phyloP scores from a whole-genome alignment of 2,113 vertebrate species.

The Piprites chloris region DNA sequence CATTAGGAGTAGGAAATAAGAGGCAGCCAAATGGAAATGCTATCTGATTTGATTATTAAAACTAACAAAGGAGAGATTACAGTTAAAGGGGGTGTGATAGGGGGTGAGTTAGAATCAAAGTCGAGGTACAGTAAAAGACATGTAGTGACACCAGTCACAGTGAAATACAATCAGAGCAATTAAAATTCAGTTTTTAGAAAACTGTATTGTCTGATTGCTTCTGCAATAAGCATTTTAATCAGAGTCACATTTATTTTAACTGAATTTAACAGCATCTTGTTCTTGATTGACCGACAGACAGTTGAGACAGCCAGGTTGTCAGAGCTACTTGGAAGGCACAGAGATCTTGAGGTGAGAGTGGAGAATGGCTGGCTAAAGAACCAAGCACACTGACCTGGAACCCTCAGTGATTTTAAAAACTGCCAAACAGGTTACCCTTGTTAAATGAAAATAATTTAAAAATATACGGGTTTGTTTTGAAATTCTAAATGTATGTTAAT shows the following conservation, averaged over 20 bases:
- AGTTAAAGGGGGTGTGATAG: not conserved
- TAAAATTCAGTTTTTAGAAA: not conserved
- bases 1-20: not conserved
- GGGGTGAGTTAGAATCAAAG: not conserved
- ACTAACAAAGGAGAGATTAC: not conserved
- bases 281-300: not conserved
- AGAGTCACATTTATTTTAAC: not conserved
- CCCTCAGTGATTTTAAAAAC: not conserved
- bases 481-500: not conserved
- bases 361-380: not conserved
- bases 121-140: not conserved
- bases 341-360: not conserved
- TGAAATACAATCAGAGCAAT: not conserved
- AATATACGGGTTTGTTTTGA: accelerated
- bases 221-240: not conserved
- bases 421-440: not conserved
- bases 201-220: not conserved
- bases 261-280: not conserved
- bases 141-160: not conserved
- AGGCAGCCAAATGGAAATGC: not conserved
- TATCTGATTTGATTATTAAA: not conserved
- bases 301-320: not conserved
- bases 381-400: not conserved
- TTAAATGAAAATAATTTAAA: not conserved
- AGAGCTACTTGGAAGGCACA: not conserved